phyloP scores from a whole-genome alignment of 2,797 vertebrate genomes.

The Erethizon dorsatum region DNA sequence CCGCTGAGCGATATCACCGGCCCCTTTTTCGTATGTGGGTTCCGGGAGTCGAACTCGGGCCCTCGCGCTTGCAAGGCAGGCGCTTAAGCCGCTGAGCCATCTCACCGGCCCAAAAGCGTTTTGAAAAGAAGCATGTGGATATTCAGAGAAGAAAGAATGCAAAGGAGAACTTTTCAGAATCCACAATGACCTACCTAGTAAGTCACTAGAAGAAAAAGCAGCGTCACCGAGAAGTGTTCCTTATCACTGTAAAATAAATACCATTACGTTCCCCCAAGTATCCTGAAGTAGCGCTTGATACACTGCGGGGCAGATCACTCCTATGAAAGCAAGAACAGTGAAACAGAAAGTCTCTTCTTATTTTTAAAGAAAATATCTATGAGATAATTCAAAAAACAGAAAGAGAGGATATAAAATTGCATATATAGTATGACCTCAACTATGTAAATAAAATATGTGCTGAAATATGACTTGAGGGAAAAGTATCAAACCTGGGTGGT shows the following conservation, averaged over 20 bases:
- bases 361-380: background rate
- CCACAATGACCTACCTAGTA: no score
- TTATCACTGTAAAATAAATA: background rate
- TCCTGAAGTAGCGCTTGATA: background rate
- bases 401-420: background rate
- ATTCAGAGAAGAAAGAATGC: background rate
- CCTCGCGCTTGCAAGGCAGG: no score
- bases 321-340: background rate
- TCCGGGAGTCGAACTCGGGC: no score
- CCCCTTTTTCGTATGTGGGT: no score
- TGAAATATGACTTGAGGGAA: conserved; percentile 19
- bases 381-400: background rate
- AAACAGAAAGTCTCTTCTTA: background rate
- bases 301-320: background rate
- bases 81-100: no score
- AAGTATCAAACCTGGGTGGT: background rate
- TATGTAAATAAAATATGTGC: background rate
- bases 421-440: background rate
- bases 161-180: background rate
- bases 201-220: background rate
- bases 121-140: background rate
- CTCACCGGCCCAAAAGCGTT: no score
- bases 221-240: background rate
- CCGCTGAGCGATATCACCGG: no score
- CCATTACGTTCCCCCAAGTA: background rate